phyloP scores from a whole-genome alignment of 1,140 invertebrate genomes.

The Trichonephila clavata region DNA sequence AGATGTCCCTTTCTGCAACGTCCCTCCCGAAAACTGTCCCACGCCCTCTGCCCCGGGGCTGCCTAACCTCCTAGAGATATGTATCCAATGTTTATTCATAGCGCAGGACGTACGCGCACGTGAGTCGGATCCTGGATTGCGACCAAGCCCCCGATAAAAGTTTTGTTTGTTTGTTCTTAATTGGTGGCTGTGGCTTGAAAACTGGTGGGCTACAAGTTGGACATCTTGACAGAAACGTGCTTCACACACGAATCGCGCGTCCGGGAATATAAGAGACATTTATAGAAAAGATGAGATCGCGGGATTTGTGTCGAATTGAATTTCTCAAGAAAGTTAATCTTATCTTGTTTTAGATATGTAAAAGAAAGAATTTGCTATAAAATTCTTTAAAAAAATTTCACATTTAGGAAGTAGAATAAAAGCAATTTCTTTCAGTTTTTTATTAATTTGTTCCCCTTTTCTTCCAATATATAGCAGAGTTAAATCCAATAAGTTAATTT shows the following conservation, averaged over 20 bases:
- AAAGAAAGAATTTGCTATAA: too few species aligned
- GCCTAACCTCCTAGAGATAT: not conserved
- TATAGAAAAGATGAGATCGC: too few species aligned
- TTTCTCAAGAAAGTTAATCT: too few species aligned
- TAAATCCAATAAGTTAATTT: too few species aligned
- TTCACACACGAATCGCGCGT: not conserved
- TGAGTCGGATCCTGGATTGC: constrained; percentile 19
- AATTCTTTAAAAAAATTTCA: too few species aligned
- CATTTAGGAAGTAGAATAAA: too few species aligned
- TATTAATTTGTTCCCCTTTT: too few species aligned
- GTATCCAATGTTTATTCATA: constrained; percentile 56
- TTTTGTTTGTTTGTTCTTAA: constrained; percentile 52
- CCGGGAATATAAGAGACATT: not conserved
- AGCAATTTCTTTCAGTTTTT: too few species aligned
- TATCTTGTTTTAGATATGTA: too few species aligned
- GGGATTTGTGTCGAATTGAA: too few species aligned
- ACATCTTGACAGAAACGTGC: constrained; percentile 5
- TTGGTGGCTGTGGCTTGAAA: constrained; percentile 23
- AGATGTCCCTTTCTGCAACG: not conserved
- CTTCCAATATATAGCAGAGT: too few species aligned
- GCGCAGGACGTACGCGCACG: constrained; percentile 35
- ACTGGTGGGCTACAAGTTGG: not conserved
- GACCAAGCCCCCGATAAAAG: constrained; percentile 31
- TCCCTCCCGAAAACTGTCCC: not conserved
- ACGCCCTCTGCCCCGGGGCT: constrained; percentile 41